Percentiles rank a stretch among this genome's conserved stretches.
Evolutionary conservation across 2,797 vertebrate genomes (phyloP).

Genomic region (Halcyon badia): DNA sequence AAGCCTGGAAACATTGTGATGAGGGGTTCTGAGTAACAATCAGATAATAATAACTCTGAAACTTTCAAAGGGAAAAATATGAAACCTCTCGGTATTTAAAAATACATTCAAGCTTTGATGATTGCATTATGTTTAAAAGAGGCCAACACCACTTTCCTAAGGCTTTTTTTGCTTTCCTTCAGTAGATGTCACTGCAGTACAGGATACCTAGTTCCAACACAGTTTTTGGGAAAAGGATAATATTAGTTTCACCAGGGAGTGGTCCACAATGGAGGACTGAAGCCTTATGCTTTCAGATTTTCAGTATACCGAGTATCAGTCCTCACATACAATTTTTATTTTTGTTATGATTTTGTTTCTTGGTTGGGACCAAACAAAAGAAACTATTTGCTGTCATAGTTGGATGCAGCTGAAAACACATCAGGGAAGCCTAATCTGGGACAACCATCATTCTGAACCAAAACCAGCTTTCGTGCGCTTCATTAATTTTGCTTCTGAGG

Average conservation of each 20-base stretch:
- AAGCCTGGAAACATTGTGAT: background rate
- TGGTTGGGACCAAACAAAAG: background rate
- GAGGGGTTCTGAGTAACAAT: background rate
- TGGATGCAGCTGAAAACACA: background rate
- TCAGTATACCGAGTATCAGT: background rate
- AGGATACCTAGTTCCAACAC: background rate
- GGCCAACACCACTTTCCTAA: background rate
- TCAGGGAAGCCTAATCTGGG: background rate
- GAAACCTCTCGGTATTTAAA: background rate
- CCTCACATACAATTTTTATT: background rate
- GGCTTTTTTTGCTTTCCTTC: constrained; percentile 34
- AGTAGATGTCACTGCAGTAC: constrained; percentile 75
- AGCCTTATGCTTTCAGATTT: background rate
- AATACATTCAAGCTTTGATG: background rate
- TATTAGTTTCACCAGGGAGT: background rate
- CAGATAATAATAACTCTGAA: background rate
- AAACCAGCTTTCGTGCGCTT: background rate
- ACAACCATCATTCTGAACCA: background rate
- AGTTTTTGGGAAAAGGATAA: background rate
- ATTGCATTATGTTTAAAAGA: background rate
- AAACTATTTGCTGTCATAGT: fast-evolving
- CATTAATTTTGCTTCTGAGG: background rate
- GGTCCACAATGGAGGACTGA: background rate
- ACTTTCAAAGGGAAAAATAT: background rate
- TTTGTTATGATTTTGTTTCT: background rate